Evolutionary conservation across 2,113 vertebrate species (phyloP).

Genomic region (Brienomyrus brachyistius): DNA sequence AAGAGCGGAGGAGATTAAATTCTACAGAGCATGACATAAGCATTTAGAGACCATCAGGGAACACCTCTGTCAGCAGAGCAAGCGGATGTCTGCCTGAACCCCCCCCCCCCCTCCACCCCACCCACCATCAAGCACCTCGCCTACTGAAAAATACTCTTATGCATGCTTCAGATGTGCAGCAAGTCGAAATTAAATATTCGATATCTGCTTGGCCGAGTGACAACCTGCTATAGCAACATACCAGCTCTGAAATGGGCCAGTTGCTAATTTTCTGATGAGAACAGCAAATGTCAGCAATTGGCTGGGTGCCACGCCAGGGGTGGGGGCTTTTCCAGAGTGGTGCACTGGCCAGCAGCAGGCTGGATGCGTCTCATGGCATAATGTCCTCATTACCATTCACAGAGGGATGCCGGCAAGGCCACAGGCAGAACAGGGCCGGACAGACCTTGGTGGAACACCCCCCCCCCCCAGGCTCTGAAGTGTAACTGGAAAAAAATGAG

Average conservation of each 20-base stretch:
- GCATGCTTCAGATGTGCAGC: not conserved
- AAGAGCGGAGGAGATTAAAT: not conserved
- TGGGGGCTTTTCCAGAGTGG: not conserved
- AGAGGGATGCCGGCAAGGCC: constrained; percentile 28
- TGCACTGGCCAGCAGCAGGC: not conserved
- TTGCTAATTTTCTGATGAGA: not conserved
- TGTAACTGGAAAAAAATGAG: constrained; percentile 18
- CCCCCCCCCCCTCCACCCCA: not conserved
- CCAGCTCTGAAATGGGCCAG: not conserved
- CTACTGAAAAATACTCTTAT: not conserved
- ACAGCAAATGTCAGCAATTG: not conserved
- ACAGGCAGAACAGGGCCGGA: constrained; percentile 27
- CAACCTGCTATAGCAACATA: not conserved
- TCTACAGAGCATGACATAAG: not conserved
- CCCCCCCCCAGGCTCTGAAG: not conserved
- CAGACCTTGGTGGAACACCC: constrained; percentile 23
- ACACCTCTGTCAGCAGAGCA: not conserved
- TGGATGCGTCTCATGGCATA: constrained; percentile 23
- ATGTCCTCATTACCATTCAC: constrained; percentile 48
- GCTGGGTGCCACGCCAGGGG: not conserved
- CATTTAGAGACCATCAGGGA: not conserved
- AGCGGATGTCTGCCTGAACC: not conserved
- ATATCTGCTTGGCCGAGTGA: not conserved
- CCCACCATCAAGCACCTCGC: not conserved
- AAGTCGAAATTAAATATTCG: not conserved